A percentile compares a stretch with the other conserved stretches of the same genome.
These are phyloP conservation scores for Polymixis lichenea DNA, from an alignment of 2,888 invertebrate species.

Conservation along the genomic window DNA sequence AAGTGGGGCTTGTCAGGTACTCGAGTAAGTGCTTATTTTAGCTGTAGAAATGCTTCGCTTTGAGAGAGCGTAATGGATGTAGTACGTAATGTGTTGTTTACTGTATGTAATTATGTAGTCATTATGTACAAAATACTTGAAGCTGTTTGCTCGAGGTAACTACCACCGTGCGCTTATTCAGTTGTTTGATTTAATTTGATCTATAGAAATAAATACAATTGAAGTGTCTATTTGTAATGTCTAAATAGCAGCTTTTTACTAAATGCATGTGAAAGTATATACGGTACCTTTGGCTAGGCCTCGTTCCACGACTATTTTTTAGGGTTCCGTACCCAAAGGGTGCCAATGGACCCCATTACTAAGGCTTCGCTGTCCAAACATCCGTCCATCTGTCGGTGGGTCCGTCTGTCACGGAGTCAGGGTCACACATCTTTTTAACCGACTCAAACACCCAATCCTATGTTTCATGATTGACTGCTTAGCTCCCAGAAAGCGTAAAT, in stretches of 20 bases:
- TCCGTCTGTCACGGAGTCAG: no score
- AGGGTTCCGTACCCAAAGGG: no score
- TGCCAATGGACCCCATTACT: no score
- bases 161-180: background rate
- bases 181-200: background rate
- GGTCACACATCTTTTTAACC: no score
- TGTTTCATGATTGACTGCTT: background rate
- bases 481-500: background rate
- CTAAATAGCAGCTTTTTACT: no score
- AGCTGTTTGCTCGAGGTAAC: background rate
- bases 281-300: no score
- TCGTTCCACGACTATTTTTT: no score
- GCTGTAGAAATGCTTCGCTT: background rate
- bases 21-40: slow-evolving; percentile 12
- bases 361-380: no score
- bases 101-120: background rate
- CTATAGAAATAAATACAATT: no score
- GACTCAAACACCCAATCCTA: background rate
- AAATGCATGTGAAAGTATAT: no score
- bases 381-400: no score
- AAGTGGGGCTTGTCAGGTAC: background rate
- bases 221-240: no score
- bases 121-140: background rate
- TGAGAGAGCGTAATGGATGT: slow-evolving; percentile 3
- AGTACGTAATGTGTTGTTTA: background rate